Conservation (phyloP, 2,797 vertebrate genomes). For the Gadopsis marmoratus region DNA sequence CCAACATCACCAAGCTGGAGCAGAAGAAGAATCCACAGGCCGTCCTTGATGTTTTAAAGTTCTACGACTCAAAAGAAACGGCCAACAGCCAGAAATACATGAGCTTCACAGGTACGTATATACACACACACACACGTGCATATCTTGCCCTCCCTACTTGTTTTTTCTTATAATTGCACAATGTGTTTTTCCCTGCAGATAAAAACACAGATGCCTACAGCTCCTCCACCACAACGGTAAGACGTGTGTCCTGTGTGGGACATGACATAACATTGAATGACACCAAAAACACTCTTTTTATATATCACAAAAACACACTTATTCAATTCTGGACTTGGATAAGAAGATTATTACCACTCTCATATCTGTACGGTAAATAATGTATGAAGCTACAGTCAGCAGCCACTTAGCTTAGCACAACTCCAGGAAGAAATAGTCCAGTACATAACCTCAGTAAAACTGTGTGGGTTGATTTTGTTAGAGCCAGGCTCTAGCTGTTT, state of each 20-base stretch:
- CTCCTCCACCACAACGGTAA: slow-evolving; percentile 90
- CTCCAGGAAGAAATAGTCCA: no score
- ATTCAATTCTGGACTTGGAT: no score
- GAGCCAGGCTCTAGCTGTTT: no score
- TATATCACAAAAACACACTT: no score
- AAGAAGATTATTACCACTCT: no score
- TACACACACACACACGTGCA: slow-evolving; percentile 2
- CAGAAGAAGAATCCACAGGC: slow-evolving; percentile 98
- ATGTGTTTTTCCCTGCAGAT: slow-evolving; percentile 82
- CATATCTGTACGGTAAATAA: no score
- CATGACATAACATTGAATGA: no score
- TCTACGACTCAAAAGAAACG: slow-evolving; percentile 96
- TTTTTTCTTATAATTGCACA: neutral
- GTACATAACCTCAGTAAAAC: no score
- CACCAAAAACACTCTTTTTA: no score
- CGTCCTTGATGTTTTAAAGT: slow-evolving; percentile 94
- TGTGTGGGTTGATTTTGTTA: no score
- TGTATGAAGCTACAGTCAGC: no score
- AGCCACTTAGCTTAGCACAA: no score
- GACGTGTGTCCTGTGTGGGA: slow-evolving; percentile 46
- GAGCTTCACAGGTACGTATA: slow-evolving; percentile 92
- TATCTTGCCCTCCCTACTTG: neutral
- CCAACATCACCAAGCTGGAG: slow-evolving; percentile 96
- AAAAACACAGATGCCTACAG: slow-evolving; percentile 91
- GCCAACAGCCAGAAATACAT: slow-evolving; percentile 97